Conservation (phyloP, 1,140 invertebrate species). For the Holotrichia oblita region DNA sequence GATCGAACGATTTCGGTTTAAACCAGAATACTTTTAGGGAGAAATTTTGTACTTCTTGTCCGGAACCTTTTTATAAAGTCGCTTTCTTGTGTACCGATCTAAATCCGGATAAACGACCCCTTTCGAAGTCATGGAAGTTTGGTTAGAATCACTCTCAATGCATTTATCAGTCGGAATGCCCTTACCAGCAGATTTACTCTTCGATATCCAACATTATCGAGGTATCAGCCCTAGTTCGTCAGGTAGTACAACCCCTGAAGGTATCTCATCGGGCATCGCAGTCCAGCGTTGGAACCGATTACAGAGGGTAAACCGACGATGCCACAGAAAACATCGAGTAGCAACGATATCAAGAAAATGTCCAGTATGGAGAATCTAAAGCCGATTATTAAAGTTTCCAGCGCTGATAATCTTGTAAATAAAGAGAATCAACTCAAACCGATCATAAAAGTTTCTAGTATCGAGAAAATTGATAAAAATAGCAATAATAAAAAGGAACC, state of each 20-base stretch:
- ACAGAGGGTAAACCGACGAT: slow-evolving; percentile 52
- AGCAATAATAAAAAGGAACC: neutral
- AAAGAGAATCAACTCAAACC: slow-evolving; percentile 46
- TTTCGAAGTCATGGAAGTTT: slow-evolving; percentile 86
- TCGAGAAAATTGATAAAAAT: neutral
- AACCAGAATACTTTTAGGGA: slow-evolving; percentile 88
- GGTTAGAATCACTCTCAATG: slow-evolving; percentile 80
- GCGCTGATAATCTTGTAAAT: slow-evolving; percentile 46
- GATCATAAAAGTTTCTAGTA: slow-evolving; percentile 44
- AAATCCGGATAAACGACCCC: slow-evolving; percentile 88
- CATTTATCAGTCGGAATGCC: slow-evolving; percentile 73
- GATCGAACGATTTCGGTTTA: slow-evolving; percentile 90
- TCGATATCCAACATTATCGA: slow-evolving; percentile 78
- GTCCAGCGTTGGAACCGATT: slow-evolving; percentile 58
- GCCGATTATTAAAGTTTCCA: slow-evolving; percentile 51
- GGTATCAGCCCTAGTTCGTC: slow-evolving; percentile 68
- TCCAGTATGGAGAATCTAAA: slow-evolving; percentile 49
- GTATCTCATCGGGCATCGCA: slow-evolving; percentile 58
- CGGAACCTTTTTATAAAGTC: slow-evolving; percentile 86
- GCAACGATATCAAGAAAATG: slow-evolving; percentile 39
- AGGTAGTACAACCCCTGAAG: slow-evolving; percentile 69
- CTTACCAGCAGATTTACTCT: slow-evolving; percentile 74
- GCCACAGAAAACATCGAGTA: neutral
- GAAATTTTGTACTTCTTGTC: slow-evolving; percentile 88
- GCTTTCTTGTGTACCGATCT: slow-evolving; percentile 90